Evolutionary conservation across 2,797 vertebrate genomes (phyloP).

Genomic region (Salmo trutta): DNA sequence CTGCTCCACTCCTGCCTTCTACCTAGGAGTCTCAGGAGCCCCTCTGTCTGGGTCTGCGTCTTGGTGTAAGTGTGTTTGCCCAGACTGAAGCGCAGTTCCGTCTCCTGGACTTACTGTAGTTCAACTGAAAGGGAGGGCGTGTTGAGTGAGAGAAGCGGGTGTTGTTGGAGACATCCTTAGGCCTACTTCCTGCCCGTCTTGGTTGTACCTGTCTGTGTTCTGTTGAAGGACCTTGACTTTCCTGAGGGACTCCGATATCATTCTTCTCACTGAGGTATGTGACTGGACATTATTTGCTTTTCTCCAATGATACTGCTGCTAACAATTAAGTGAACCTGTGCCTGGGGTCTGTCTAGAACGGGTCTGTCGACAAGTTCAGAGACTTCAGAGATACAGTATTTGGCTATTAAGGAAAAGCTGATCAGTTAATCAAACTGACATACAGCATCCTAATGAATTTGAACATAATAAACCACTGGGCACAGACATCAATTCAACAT

Average conservation of each 20-base stretch:
- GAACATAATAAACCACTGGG: not conserved
- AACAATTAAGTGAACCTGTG: not conserved
- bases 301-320: not conserved
- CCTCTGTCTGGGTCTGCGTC: not conserved
- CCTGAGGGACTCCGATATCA: constrained; percentile 15
- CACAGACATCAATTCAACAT: no score
- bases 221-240: constrained; percentile 4
- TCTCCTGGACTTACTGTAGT: constrained; percentile 30
- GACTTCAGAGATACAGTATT: not conserved
- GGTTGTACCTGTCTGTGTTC: constrained; percentile 15
- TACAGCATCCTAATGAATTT: not conserved
- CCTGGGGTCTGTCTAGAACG: not conserved
- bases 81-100: not conserved
- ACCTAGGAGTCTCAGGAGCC: constrained; percentile 5
- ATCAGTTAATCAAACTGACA: not conserved
- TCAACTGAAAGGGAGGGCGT: constrained; percentile 7
- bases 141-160: not conserved
- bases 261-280: constrained; percentile 57
- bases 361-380: not conserved
- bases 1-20: constrained; percentile 3
- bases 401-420: not conserved
- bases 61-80: not conserved
- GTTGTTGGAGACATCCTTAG: not conserved
- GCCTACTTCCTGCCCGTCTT: not conserved
- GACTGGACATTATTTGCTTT: constrained; percentile 17